A percentile compares a stretch with the other conserved stretches of the same genome.
Evolutionary conservation across 2,888 invertebrate species (phyloP).

Genomic region (Drosophila infuscata): DNA sequence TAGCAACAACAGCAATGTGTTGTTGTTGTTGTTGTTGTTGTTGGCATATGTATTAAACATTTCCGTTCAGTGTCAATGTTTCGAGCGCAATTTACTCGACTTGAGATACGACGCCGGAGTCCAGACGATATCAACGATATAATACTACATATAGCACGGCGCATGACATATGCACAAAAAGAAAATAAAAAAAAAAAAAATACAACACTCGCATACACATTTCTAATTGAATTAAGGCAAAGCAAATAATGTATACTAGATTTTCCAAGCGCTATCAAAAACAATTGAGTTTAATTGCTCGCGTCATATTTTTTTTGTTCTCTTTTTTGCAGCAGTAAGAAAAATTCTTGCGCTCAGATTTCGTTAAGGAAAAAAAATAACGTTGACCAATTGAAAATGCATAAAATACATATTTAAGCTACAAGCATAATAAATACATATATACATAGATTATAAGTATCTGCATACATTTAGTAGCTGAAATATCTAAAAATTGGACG

Average conservation of each 20-base stretch:
- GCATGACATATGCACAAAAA: slow-evolving; percentile 44
- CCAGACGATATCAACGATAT: slow-evolving; percentile 59
- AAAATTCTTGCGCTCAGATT: slow-evolving; percentile 28
- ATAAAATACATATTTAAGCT: slow-evolving; percentile 51
- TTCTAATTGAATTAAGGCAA: slow-evolving; percentile 81
- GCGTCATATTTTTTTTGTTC: slow-evolving; percentile 47
- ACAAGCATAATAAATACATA: not conserved
- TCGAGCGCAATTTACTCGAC: slow-evolving; percentile 75
- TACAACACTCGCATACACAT: slow-evolving; percentile 33
- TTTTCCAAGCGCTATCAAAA: slow-evolving; percentile 68
- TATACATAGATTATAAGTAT: slow-evolving; percentile 9
- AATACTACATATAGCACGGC: slow-evolving; percentile 16
- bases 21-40: slow-evolving; percentile 62
- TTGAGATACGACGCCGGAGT: slow-evolving; percentile 56
- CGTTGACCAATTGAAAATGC: slow-evolving; percentile 72
- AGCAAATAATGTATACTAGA: slow-evolving; percentile 68
- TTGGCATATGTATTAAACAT: slow-evolving; percentile 83
- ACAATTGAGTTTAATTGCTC: slow-evolving; percentile 82
- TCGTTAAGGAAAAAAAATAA: slow-evolving; percentile 2
- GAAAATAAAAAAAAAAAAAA: slow-evolving; percentile 3
- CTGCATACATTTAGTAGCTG: slow-evolving; percentile 38
- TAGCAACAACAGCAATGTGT: slow-evolving; percentile 56
- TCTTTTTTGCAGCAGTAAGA: slow-evolving; percentile 24
- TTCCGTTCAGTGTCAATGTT: slow-evolving; percentile 85
- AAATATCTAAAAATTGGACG: slow-evolving; percentile 44